Conservation (phyloP, 2,888 invertebrate genomes). For the Cryptophagus acutangulus region DNA sequence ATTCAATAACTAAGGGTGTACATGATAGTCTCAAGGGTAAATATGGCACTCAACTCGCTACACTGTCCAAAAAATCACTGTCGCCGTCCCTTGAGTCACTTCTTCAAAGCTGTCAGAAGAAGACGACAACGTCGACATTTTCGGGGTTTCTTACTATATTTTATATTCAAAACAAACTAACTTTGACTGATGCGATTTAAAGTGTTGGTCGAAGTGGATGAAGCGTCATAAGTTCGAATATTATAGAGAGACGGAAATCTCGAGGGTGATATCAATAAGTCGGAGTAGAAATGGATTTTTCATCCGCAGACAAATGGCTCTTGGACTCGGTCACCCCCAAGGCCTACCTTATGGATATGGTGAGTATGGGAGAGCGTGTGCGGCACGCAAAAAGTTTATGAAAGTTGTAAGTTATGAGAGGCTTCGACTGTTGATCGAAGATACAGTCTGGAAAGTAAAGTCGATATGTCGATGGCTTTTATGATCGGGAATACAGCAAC, state of each 20-base stretch:
- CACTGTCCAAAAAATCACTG: slow-evolving; percentile 47
- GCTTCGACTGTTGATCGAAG: too few relatives aligned
- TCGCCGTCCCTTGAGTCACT: slow-evolving; percentile 37
- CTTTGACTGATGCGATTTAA: slow-evolving; percentile 45
- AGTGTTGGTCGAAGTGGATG: slow-evolving; percentile 36
- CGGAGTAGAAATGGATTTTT: slow-evolving; percentile 52
- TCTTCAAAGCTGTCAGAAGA: slow-evolving; percentile 41
- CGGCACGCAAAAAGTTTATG: too few relatives aligned
- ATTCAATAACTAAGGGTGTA: slow-evolving; percentile 39
- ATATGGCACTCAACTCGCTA: slow-evolving; percentile 42
- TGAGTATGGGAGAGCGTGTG: too few relatives aligned
- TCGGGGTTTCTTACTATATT: slow-evolving; percentile 8
- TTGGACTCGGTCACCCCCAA: slow-evolving; percentile 42
- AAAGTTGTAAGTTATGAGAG: too few relatives aligned
- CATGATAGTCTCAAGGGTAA: slow-evolving; percentile 37
- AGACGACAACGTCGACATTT: slow-evolving; percentile 34
- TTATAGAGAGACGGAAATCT: slow-evolving; percentile 38
- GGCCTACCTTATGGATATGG: too few relatives aligned
- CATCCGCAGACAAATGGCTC: slow-evolving; percentile 48
- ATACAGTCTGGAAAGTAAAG: too few relatives aligned
- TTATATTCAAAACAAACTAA: slow-evolving; percentile 19
- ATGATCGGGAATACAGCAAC: too few relatives aligned
- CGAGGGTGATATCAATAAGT: slow-evolving; percentile 50
- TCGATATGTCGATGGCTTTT: too few relatives aligned
- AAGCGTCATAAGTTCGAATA: slow-evolving; percentile 45